phyloP scores from a whole-genome alignment of 2,888 invertebrate genomes.

The Tholera decimalis region DNA sequence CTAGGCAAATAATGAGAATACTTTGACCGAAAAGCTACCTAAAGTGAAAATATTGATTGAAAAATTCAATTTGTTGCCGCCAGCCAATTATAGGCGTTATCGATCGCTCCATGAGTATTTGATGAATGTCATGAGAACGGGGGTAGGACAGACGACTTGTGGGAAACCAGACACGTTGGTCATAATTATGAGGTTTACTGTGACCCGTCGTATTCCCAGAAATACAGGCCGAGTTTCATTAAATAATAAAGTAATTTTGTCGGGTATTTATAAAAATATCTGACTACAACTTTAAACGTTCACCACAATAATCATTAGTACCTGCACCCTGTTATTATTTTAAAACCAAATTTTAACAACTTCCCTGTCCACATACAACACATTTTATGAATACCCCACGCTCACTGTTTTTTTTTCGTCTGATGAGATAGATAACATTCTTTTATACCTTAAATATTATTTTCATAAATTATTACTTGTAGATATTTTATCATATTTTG shows the following conservation, averaged over 20 bases:
- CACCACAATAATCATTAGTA: background rate
- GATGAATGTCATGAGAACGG: slow-evolving; percentile 52
- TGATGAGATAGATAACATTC: too few relatives aligned
- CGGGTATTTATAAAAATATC: background rate
- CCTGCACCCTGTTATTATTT: too few relatives aligned
- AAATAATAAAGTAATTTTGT: background rate
- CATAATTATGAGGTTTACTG: background rate
- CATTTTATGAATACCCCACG: too few relatives aligned
- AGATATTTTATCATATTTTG: too few relatives aligned
- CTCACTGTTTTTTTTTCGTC: too few relatives aligned
- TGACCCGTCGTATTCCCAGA: background rate
- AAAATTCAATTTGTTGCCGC: background rate
- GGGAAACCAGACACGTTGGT: background rate
- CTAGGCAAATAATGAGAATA: too few relatives aligned
- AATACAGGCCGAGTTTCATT: background rate
- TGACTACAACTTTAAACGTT: background rate
- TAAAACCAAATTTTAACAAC: too few relatives aligned
- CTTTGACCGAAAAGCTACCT: background rate
- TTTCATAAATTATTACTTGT: too few relatives aligned
- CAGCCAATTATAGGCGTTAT: slow-evolving; percentile 23
- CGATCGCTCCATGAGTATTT: slow-evolving; percentile 50
- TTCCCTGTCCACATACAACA: too few relatives aligned
- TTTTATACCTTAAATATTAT: too few relatives aligned
- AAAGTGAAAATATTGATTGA: slow-evolving; percentile 16
- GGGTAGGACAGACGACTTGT: slow-evolving; percentile 2